Percentiles rank a stretch among this genome's conserved stretches.
These are phyloP conservation scores for Condylostylus longicornis DNA, from an alignment of 1,140 invertebrate genomes.

Conservation along the genomic window DNA sequence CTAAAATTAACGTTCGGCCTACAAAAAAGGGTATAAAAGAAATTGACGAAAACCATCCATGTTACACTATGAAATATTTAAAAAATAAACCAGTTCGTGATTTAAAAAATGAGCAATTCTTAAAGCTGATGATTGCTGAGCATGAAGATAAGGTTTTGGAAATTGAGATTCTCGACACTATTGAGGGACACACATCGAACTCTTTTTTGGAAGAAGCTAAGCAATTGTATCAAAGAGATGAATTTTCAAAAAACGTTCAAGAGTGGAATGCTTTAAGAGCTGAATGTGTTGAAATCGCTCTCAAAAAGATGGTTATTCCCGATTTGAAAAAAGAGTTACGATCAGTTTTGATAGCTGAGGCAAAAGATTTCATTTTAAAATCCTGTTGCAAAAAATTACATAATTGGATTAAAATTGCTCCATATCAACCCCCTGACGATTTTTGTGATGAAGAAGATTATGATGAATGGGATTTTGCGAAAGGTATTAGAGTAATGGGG, in stretches of 20 bases:
- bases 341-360: slow-evolving; percentile 64
- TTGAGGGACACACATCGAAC: slow-evolving; percentile 57
- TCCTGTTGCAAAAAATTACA: slow-evolving; percentile 71
- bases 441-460: slow-evolving; percentile 57
- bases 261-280: slow-evolving; percentile 88
- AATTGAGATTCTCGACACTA: slow-evolving; percentile 54
- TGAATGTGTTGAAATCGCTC: slow-evolving; percentile 74
- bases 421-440: slow-evolving; percentile 57
- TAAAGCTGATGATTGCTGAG: slow-evolving; percentile 69
- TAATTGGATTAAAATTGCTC: slow-evolving; percentile 84
- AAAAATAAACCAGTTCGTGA: slow-evolving; percentile 89
- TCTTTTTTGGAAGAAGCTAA: slow-evolving; percentile 84
- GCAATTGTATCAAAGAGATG: slow-evolving; percentile 81
- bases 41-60: slow-evolving; percentile 84
- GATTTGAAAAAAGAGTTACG: slow-evolving; percentile 78
- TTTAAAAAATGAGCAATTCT: slow-evolving; percentile 77
- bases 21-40: slow-evolving; percentile 86
- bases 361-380: slow-evolving; percentile 78
- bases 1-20: slow-evolving; percentile 65
- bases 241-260: slow-evolving; percentile 89
- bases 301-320: slow-evolving; percentile 78
- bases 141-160: slow-evolving; percentile 74
- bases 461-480: slow-evolving; percentile 76
- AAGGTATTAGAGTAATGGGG: slow-evolving; percentile 75
- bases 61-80: slow-evolving; percentile 81